Evolutionary conservation across 2,113 vertebrate species (phyloP), one percentile per base, ranked within the genome.

Genomic region (Hippolais icterina): DNA sequence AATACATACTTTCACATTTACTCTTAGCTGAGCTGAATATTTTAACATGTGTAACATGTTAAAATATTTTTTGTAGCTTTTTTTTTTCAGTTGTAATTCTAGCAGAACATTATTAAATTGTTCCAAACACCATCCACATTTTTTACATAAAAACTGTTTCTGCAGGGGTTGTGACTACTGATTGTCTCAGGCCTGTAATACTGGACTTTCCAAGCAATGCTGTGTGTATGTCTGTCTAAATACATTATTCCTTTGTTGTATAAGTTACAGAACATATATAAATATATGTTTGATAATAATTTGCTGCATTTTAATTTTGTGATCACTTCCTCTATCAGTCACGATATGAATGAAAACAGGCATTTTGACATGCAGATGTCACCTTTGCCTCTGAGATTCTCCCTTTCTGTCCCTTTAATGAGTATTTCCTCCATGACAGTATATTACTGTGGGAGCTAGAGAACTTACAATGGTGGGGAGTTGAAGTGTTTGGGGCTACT

Each of bases 401-500:
- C 28, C 49, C 11, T 82, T 53, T 84, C 37, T 20, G 29, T 21
- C 18, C 17, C 11, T 85, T 53, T 31, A n/a, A 29, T 41, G 39
- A 47, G 12, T 35, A 74, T 77, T 88, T 68, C 35, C 33, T 74
- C 3, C 3, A 41, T 17, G 6, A 25, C 28, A 64, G 5, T 47
- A 10, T 37, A 25, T 80, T 47, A 27, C 27, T 71, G 17, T 37
- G 14, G 31, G 41, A 83, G 22, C 7, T 83, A 42, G 15, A 76
- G 41, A 79, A 27, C 13, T 69, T 1, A 0, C 7, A 56, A 0
- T 35, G 44, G 20, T 37, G 31, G n/a, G 27, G 22, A 10, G 8
- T 31, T 61, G 11, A 37, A n/a, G 14, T 50, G 6, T 59, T 63
- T 65, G 44, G 25, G 23, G 14, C 20, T 83, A 5, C 9, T 52